These are phyloP conservation scores for Acanthiza pusilla DNA, from an alignment of 2,797 vertebrate genomes.

Conservation along the genomic window DNA sequence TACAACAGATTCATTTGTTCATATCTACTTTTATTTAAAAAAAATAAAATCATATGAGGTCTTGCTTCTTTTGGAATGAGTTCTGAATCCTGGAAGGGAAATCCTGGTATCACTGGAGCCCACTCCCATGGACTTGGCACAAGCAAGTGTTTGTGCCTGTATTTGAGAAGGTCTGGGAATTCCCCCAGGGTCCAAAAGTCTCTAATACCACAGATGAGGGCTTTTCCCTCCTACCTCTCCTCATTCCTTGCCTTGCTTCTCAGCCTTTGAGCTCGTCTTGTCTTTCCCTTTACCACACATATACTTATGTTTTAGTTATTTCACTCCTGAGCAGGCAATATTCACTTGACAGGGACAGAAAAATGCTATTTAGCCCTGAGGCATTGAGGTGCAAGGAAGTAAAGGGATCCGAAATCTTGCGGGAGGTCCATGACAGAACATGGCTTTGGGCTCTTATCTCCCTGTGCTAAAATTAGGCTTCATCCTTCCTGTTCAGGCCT, in stretches of 20 bases:
- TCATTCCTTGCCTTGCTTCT: not conserved
- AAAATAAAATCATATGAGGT: not conserved
- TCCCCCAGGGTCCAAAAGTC: not conserved
- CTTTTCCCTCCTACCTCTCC: not conserved
- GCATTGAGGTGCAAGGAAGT: not conserved
- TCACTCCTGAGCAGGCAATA: not conserved
- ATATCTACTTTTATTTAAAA: not conserved
- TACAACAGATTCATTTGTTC: not conserved
- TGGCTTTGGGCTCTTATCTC: not conserved
- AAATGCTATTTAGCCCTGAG: not conserved
- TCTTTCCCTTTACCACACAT: not conserved
- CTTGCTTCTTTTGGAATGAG: not conserved
- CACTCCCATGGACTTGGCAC: not conserved
- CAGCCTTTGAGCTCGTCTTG: not conserved
- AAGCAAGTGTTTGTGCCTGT: not conserved
- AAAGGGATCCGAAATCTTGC: not conserved
- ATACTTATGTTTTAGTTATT: not conserved
- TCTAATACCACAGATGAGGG: not conserved
- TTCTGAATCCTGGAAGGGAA: not conserved
- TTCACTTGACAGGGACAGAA: not conserved
- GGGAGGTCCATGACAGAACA: not conserved
- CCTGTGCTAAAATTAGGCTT: not conserved
- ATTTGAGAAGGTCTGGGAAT: not conserved
- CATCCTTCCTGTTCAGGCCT: not conserved
- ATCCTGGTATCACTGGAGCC: not conserved